phyloP scores from a whole-genome alignment of 2,888 invertebrate species.

The Agonopterix heracliana region DNA sequence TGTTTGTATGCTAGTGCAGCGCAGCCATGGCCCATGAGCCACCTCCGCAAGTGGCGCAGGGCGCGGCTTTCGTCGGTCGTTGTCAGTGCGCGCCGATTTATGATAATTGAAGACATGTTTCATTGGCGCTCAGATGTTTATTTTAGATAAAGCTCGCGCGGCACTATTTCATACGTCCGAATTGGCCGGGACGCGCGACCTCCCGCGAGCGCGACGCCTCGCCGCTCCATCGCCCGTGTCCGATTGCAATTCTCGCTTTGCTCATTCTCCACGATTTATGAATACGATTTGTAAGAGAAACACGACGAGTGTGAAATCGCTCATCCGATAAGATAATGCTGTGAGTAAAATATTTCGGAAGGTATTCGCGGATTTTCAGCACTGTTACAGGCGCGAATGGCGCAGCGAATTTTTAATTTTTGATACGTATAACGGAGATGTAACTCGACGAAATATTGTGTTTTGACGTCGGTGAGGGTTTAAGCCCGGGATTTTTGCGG shows the following conservation, averaged over 20 bases:
- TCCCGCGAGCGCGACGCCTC: conserved; percentile 43
- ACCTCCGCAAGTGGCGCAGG: conserved; percentile 40
- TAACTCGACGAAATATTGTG: conserved; percentile 7
- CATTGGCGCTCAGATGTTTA: conserved; percentile 73
- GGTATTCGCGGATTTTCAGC: conserved; percentile 23
- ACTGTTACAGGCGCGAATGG: conserved; percentile 15
- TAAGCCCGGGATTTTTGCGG: conserved; percentile 30
- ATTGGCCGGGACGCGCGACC: conserved; percentile 64
- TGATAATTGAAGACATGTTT: conserved; percentile 76
- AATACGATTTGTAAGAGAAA: conserved; percentile 51
- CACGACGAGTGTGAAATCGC: conserved; percentile 51
- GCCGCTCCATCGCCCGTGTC: conserved; percentile 38
- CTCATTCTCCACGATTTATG: conserved; percentile 58
- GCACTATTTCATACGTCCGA: conserved; percentile 72
- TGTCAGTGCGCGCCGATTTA: conserved; percentile 70
- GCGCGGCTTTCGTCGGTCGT: conserved; percentile 59
- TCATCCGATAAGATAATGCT: conserved; percentile 45
- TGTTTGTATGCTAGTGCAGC: conserved; percentile 42
- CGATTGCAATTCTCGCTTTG: conserved; percentile 55
- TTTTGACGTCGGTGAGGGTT: conserved; percentile 23
- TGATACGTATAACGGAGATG: conserved; percentile 4
- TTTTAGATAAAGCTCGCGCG: conserved; percentile 71
- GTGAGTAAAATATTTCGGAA: conserved; percentile 30
- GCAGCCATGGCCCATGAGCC: conserved; percentile 19
- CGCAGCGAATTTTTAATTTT: conserved; percentile 26